A percentile compares a stretch with the other conserved stretches of the same genome.
These are phyloP conservation scores for Corticium candelabrum DNA, from an alignment of 37 sponge, comb jelly and placozoan species.

Conservation along the genomic window DNA sequence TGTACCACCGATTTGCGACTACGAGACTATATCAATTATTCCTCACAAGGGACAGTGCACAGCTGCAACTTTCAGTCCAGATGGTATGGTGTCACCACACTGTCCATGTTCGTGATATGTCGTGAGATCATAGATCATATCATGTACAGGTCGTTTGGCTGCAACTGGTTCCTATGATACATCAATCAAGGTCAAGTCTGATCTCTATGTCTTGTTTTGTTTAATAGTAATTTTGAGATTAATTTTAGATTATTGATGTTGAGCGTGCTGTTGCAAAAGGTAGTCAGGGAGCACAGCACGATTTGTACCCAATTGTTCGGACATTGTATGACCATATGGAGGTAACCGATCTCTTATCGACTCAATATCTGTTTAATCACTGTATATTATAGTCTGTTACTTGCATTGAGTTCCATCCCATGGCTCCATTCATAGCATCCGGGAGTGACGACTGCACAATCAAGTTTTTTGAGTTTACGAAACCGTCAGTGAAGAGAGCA, in stretches of 20 bases:
- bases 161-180: slow-evolving; percentile 74
- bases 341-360: slow-evolving; percentile 14
- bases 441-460: slow-evolving; percentile 79
- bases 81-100: slow-evolving; percentile 34
- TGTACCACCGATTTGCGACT: no score
- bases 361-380: background rate
- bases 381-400: slow-evolving; percentile 49
- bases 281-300: slow-evolving; percentile 36
- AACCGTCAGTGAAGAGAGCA: slow-evolving; percentile 69
- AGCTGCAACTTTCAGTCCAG: slow-evolving; percentile 58
- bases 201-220: background rate
- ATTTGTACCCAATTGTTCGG: slow-evolving; percentile 73
- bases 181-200: slow-evolving; percentile 51
- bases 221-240: background rate
- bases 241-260: slow-evolving; percentile 61
- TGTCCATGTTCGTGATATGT: background rate
- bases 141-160: slow-evolving; percentile 42
- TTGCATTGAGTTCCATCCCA: slow-evolving; percentile 82
- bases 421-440: slow-evolving; percentile 66
- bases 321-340: slow-evolving; percentile 82
- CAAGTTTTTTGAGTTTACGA: slow-evolving; percentile 87
- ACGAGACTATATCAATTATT: slow-evolving; percentile 63
- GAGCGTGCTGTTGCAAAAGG: slow-evolving; percentile 72
- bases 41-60: slow-evolving; percentile 69
- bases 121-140: no score